Evolutionary conservation across 2,888 invertebrate species (phyloP), one percentile per base, ranked within the genome.

Genomic region (Notodonta ziczac): DNA sequence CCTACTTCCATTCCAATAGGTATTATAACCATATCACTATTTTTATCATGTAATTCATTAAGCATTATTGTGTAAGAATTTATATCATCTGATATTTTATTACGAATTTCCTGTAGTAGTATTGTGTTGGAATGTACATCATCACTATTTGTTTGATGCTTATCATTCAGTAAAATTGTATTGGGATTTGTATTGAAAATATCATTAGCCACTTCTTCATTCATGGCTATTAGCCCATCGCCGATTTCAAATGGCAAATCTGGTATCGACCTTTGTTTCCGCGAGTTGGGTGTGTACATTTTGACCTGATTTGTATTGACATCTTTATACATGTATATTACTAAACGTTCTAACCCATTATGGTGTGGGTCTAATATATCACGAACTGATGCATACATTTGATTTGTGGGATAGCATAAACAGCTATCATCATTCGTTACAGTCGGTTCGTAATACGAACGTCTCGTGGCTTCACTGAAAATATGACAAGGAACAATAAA

Each of bases 221-320:
- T 67, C 0, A 77, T 54, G 16, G 60, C 48, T 35, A 55, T 52
- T 0, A 84, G 40, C 39, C 60, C 53, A 58, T 88, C 89, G 4
- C 72, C 73, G 2, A 60, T 14, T 10, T 83, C 82, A 44, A 76
- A 70, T 0, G 76, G 64, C 12, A 89, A 60, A 60, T 91, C 86
- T 6, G 89, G 88, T 51, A 90, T 80, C n/a, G 69, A 35, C 0
- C 12, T 9, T 72, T 92, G 91, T 63, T 83, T 87, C 13, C 80
- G 67, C 12, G 35, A 46, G 55, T 74, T 81, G 3, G 91, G 91
- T 12, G 83, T 72, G 54, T 84, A 86, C 39, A 84, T 59, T 51
- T 78, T 73, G 5, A 88, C 60, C 51, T 77, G 56, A 9, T 76
- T 63, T 5, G 80, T 73, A 0, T 42, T 24, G 6, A 57, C 13